These are phyloP conservation scores for Trachemys scripta DNA, from an alignment of 2,113 vertebrate species.

Conservation along the genomic window DNA sequence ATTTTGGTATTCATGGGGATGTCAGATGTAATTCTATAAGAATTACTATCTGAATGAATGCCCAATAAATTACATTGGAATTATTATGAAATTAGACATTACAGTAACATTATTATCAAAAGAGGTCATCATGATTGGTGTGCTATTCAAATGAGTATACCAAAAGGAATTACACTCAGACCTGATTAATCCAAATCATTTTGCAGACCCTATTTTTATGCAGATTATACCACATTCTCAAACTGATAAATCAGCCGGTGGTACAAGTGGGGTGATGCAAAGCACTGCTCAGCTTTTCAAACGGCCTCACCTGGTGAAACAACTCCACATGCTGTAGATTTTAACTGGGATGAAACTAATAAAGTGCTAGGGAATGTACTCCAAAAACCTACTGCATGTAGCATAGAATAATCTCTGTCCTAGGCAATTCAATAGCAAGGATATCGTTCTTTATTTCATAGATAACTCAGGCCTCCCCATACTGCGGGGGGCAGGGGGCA, in stretches of 20 bases:
- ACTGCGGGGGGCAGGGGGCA: too few species aligned
- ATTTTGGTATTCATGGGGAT: conserved; percentile 71
- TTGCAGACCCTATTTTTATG: conserved; percentile 75
- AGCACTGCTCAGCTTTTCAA: conserved; percentile 39
- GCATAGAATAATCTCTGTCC: too few species aligned
- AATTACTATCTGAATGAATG: conserved; percentile 77
- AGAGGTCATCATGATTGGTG: conserved; percentile 78
- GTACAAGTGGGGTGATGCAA: neutral
- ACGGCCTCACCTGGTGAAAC: neutral
- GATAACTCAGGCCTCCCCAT: too few species aligned
- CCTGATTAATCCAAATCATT: conserved; percentile 78
- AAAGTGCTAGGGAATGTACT: neutral
- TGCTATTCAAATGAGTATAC: conserved; percentile 73
- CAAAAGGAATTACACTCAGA: conserved; percentile 75
- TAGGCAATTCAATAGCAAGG: neutral
- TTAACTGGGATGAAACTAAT: neutral
- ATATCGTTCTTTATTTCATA: neutral
- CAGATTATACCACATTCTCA: conserved; percentile 73
- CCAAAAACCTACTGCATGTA: neutral
- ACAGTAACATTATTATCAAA: conserved; percentile 78
- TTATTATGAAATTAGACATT: conserved; percentile 83
- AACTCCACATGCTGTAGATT: rapidly evolving
- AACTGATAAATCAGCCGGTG: conserved; percentile 72
- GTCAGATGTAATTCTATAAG: conserved; percentile 73
- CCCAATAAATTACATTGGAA: conserved; percentile 77